These are phyloP conservation scores for Unio pictorum DNA, from an alignment of 2,888 invertebrate species.

Conservation along the genomic window DNA sequence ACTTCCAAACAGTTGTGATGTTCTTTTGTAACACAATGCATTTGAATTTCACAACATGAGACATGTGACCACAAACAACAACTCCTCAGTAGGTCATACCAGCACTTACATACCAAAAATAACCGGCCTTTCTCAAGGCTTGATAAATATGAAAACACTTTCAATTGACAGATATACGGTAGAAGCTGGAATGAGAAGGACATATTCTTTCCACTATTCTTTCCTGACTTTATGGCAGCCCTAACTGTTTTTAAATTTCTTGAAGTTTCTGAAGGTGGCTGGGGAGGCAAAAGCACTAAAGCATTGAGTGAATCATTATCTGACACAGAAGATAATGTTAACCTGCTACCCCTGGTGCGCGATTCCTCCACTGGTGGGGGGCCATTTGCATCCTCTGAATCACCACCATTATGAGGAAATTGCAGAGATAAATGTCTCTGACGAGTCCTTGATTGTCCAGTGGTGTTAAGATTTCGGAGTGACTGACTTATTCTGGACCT, in stretches of 20 bases:
- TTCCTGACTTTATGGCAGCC: not conserved
- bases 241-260: not conserved
- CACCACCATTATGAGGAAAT: no score
- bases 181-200: conserved; percentile 61
- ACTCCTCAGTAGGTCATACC: conserved; percentile 55
- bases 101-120: conserved; percentile 58
- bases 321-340: no score
- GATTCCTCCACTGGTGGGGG: no score
- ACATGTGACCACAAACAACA: conserved; percentile 63
- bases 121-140: conserved; percentile 58
- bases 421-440: no score
- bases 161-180: conserved; percentile 63
- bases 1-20: conserved; percentile 43
- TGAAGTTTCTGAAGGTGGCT: not conserved
- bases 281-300: not conserved
- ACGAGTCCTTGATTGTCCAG: not conserved
- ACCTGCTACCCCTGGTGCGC: no score
- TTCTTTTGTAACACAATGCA: conserved; percentile 49
- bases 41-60: conserved; percentile 62
- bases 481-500: conserved; percentile 11
- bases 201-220: not conserved
- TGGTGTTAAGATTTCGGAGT: conserved; percentile 2
- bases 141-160: conserved; percentile 62
- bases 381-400: no score
- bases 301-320: no score